Evolutionary conservation across 2,797 vertebrate species (phyloP), one percentile per base, ranked within the genome.

Genomic region (Tachyglossus aculeatus): DNA sequence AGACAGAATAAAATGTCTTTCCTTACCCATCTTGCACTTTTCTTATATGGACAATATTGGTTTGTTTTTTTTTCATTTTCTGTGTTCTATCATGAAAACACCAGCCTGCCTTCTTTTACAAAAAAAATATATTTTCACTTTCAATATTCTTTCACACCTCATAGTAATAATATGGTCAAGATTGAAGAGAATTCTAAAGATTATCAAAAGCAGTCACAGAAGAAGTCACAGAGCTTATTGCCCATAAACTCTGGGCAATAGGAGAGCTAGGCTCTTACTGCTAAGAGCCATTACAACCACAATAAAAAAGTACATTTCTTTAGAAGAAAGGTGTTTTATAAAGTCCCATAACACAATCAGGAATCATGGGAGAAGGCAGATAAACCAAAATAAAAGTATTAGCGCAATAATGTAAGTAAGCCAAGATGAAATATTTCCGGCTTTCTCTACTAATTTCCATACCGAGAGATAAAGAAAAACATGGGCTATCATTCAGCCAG

Each of bases 391-490:
- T n/a, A n/a, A n/a, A n/a, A n/a, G n/a, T n/a, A n/a, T n/a, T n/a
- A n/a, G n/a, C n/a, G 40, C 40, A 43, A 21, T 43, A 9, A 43
- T 43, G 19, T 29, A 18, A 48, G 27, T 3, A 29, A 19, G 25
- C 5, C 2, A 22, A 59, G 22, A 3, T 58, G 32, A 69, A 45
- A 50, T 51, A 6, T 25, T 45, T 56, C 33, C 41, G 27, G 8
- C 13, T 37, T 76, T 69, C 22, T 67, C 50, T 45, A 51, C n/a
- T 50, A 56, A 51, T 65, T 61, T 76, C 73, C 16, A 47, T 18
- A 44, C 38, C 37, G 10, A 67, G 24, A 63, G 60, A 37, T 22
- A 27, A 27, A 3, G 6, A 13, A 67, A 59, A 37, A 18, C n/a
- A n/a, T 48, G 19, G 22, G 56, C 38, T 31, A n/a, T 25, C 1